Base-by-base conservation (phyloP, 2,113 vertebrate genomes). In the Taurulus bubalis region DNA sequence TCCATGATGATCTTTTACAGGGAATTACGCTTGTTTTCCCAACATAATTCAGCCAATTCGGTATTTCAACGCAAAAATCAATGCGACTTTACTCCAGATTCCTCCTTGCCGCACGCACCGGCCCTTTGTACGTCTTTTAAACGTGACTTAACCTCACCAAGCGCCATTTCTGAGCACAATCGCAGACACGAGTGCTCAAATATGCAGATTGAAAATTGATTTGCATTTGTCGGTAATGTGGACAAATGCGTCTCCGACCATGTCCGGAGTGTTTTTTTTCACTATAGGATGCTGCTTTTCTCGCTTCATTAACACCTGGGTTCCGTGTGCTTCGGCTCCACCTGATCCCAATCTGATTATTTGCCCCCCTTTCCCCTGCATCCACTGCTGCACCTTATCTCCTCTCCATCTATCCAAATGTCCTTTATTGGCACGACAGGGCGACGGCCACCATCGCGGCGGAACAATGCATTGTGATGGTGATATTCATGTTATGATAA, bases 401-500 rank as follows among this genome's bases (percentile, higher is more conserved):
- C 85, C 86, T 67, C 83, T 88, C 88, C 80, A 92, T 94, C 91
- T 94, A 91, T 92, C 92, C 92, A 93, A 90, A 94, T 94, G 89
- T 80, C 89, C 1, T 88, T 91, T 90, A 93, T 94, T 94, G 92
- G 92, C 81, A 56, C 89, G 92, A 86, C 89, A 83, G 89, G 88
- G 87, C 76, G 74, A 91, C 91, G 77, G 86, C 85, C 83, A 76
- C 79, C 89, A 92, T 93, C 91, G 91, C 69, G 85, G 84, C 51
- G 69, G 89, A 94, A 94, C 94, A 93, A 94, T 90, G 93, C 90
- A 74, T 72, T 56, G 92, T 84, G 90, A 90, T 82, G 85, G 77
- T 90, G 89, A 94, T 94, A 92, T 94, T 95, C 93, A 92, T 4
- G 4, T 32, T 93, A 93, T 93, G 93, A 94, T 93, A 94, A 94